phyloP scores from a whole-genome alignment of 2,113 vertebrate genomes.

The Cepphus grylle region DNA sequence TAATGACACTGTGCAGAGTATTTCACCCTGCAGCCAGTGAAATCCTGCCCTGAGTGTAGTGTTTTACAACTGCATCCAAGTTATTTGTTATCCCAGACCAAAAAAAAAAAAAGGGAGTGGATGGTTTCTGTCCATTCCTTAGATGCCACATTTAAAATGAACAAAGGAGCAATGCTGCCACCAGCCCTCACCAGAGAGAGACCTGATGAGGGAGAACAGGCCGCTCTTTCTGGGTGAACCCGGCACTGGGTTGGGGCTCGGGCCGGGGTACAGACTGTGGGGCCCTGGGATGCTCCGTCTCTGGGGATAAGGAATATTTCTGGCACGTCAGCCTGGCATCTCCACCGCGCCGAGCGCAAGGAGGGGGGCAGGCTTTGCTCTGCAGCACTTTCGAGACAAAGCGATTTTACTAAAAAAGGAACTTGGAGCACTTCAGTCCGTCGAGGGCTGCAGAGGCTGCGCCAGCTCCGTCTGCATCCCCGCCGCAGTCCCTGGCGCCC shows the following conservation, averaged over 20 bases:
- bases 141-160: not conserved
- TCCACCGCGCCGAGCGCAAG: accelerated
- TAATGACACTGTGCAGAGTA: not conserved
- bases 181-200: not conserved
- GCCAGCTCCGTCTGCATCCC: not conserved
- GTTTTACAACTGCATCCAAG: not conserved
- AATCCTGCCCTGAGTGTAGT: not conserved
- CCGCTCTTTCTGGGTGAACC: not conserved
- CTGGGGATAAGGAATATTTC: not conserved
- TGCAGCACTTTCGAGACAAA: not conserved
- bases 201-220: not conserved
- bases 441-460: not conserved
- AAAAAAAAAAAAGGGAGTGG: not conserved
- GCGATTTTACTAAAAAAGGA: slow-evolving; percentile 58
- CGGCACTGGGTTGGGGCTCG: accelerated
- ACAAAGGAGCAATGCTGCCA: slow-evolving; percentile 20
- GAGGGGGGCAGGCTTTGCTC: not conserved
- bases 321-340: not conserved
- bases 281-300: accelerated
- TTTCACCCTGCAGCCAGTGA: not conserved
- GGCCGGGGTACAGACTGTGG: accelerated
- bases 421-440: not conserved
- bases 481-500: accelerated
- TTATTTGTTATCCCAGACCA: not conserved
- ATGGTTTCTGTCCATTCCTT: not conserved